These are phyloP conservation scores for Drosophila punjabiensis DNA, from an alignment of 1,140 invertebrate species.

Conservation along the genomic window DNA sequence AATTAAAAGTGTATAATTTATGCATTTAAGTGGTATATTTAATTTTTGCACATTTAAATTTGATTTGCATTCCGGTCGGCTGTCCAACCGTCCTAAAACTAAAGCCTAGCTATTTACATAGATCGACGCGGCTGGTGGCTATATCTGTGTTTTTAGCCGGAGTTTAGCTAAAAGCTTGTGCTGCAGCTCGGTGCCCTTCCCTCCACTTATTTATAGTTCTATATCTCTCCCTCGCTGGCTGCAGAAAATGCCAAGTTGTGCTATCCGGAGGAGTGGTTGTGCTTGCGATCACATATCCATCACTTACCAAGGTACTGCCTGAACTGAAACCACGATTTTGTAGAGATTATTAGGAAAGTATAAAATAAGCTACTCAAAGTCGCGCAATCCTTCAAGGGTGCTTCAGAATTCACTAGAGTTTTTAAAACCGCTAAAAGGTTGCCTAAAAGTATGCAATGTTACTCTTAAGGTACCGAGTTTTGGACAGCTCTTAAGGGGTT, in stretches of 20 bases:
- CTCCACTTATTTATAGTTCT: slow-evolving; percentile 7
- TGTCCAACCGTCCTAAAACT: slow-evolving; percentile 62
- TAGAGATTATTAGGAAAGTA: background rate
- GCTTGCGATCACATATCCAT: slow-evolving; percentile 27
- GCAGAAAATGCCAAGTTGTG: slow-evolving; percentile 56
- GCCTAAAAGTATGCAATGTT: too few species aligned
- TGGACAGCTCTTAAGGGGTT: too few species aligned
- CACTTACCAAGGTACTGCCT: background rate
- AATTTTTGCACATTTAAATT: slow-evolving; percentile 56
- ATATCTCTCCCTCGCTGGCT: slow-evolving; percentile 30
- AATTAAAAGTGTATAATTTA: slow-evolving; percentile 57
- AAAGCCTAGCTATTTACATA: slow-evolving; percentile 80
- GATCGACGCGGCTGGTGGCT: slow-evolving; percentile 59
- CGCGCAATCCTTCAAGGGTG: background rate
- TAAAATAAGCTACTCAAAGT: too few species aligned
- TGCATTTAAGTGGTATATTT: slow-evolving; percentile 39
- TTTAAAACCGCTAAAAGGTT: too few species aligned
- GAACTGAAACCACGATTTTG: background rate
- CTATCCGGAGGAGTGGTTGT: slow-evolving; percentile 40
- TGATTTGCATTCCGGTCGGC: slow-evolving; percentile 47
- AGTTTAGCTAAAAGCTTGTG: slow-evolving; percentile 34
- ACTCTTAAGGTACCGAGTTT: too few species aligned
- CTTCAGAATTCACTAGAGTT: too few species aligned
- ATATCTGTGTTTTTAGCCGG: slow-evolving; percentile 17
- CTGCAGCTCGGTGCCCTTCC: slow-evolving; percentile 40